Evolutionary conservation across 2,113 vertebrate genomes (phyloP).

Genomic region (Tupaia chinensis): DNA sequence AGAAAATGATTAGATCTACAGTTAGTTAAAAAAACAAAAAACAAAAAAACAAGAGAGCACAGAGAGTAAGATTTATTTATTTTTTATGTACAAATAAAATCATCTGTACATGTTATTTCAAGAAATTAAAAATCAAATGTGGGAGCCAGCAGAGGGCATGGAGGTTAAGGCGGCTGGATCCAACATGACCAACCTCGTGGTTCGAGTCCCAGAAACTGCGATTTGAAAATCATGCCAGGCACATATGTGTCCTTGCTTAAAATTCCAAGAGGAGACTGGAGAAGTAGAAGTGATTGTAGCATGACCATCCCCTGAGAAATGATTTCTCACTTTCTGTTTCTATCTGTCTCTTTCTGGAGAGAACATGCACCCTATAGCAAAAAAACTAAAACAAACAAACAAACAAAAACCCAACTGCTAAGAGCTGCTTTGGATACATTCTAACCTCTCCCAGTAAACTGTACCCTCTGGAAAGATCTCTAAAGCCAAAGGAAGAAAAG

Average conservation of each 20-base stretch:
- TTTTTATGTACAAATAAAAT: slow-evolving; percentile 1
- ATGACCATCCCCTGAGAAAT: too few species aligned
- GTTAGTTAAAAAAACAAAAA: not conserved
- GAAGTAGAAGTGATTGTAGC: too few species aligned
- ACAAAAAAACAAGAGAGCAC: not conserved
- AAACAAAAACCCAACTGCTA: not conserved
- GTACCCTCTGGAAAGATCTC: slow-evolving; percentile 4
- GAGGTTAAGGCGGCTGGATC: too few species aligned
- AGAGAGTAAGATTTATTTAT: not conserved
- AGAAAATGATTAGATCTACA: not conserved
- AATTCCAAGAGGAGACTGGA: too few species aligned
- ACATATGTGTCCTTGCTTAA: too few species aligned
- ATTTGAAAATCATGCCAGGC: too few species aligned
- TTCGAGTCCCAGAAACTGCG: too few species aligned
- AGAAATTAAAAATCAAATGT: slow-evolving; percentile 26
- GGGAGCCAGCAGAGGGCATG: not conserved
- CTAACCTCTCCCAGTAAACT: not conserved
- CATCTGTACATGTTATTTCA: not conserved
- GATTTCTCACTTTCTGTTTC: too few species aligned
- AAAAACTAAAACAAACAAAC: too few species aligned
- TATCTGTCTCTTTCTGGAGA: too few species aligned
- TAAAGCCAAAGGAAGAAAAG: not conserved
- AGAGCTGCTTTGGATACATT: slow-evolving; percentile 33
- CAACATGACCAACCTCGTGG: too few species aligned
- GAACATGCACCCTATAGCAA: too few species aligned